Evolutionary conservation across 2,888 invertebrate genomes (phyloP).

Genomic region (Pristionchus japonicus): DNA sequence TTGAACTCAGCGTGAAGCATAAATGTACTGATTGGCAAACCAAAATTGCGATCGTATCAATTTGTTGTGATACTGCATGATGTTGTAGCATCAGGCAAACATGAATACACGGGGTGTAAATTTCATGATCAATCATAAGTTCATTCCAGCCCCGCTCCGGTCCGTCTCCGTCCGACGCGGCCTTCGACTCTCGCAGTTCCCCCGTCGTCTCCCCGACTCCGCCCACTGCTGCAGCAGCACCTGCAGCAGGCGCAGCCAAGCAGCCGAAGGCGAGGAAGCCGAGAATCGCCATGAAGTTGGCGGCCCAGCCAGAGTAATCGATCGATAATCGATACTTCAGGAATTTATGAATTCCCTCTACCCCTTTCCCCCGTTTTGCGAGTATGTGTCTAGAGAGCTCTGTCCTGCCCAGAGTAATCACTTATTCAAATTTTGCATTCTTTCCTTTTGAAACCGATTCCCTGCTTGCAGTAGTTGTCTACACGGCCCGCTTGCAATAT

Average conservation of each 20-base stretch:
- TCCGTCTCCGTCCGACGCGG: neutral
- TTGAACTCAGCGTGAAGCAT: too few species aligned
- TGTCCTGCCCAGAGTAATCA: neutral
- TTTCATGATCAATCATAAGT: too few species aligned
- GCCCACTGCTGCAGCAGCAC: neutral
- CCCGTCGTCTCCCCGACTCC: neutral
- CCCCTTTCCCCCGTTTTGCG: neutral
- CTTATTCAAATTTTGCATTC: too few species aligned
- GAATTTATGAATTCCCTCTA: neutral
- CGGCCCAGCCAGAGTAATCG: neutral
- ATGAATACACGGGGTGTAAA: neutral
- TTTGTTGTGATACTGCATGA: too few species aligned
- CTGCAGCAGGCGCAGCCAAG: neutral
- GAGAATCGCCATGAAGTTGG: slow-evolving; percentile 19
- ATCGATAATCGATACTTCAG: neutral
- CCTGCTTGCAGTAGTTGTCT: neutral
- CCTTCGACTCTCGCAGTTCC: neutral
- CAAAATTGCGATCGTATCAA: too few species aligned
- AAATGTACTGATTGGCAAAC: too few species aligned
- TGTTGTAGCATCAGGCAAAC: too few species aligned
- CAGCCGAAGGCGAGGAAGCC: slow-evolving; percentile 18
- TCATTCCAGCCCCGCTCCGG: neutral
- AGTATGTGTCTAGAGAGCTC: neutral
- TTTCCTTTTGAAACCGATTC: neutral
- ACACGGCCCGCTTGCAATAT: slow-evolving; percentile 20